Evolutionary conservation across 2,888 invertebrate species (phyloP), one percentile per base, ranked within the genome.

Genomic region (Sarcophaga carnaria): DNA sequence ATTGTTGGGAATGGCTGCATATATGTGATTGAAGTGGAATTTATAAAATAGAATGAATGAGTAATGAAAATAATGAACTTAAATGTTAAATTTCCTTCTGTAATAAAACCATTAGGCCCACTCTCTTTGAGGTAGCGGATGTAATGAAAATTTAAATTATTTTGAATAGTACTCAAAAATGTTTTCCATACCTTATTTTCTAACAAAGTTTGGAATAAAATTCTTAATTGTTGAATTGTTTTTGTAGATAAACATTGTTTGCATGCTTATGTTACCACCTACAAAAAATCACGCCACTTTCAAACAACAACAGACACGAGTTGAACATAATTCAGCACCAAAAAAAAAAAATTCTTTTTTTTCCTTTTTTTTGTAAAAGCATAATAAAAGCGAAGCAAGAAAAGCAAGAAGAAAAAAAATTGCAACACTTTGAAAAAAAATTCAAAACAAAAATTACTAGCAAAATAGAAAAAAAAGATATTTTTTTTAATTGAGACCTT

Each of bases 401-500:
- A 78, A 6, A 47, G 64, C 64, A 60, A 59, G 17, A 22, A 62
- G 64, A 76, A 66, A 70, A 74, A 11, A 67, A 45, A 45, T 70
- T 75, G 59, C 83, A 78, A 69, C 72, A 69, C 11, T 67, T 72
- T 67, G 5, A 62, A 8, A 22, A 22, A 2, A 70, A 80, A 45
- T 27, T 25, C n/a, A 72, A n/a, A 10, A 67, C 37, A 72, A 54
- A 83, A 66, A 25, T n/a, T 64, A 49, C 3, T 14, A 37, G 4
- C n/a, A 67, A 54, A 74, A 62, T 12, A 27, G 59, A 60, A 49
- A 45, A 49, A 14, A 69, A 47, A 69, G 54, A 74, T 66, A 80
- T n/a, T 63, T 71, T 78, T 80, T 88, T 84, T 88, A 89, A 88
- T 88, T 88, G 88, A 86, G 88, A 85, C 83, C 83, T 88, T 88